Percentiles rank a stretch among this genome's conserved stretches.
Evolutionary conservation across 2,888 invertebrate genomes (phyloP).

Genomic region (Tenthredo amoena): DNA sequence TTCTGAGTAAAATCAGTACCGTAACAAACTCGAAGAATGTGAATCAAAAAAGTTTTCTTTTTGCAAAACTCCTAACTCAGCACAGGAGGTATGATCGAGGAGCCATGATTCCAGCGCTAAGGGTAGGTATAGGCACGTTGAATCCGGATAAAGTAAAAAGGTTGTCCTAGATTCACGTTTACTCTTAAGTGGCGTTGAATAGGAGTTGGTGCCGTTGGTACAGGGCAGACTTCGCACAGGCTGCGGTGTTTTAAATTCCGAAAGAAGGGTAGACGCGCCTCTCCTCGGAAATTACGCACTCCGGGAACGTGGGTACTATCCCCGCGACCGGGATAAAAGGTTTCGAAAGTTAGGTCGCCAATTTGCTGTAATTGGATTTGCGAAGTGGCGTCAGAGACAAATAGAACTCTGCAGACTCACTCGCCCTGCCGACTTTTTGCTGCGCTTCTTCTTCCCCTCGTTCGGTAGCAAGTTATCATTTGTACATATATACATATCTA

Average conservation of each 20-base stretch:
- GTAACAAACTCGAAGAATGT: neutral
- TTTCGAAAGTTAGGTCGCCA: slow-evolving; percentile 52
- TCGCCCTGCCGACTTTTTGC: neutral
- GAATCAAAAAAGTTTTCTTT: neutral
- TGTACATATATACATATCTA: neutral
- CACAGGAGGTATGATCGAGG: neutral
- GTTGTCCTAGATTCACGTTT: slow-evolving; percentile 14
- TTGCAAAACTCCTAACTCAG: neutral
- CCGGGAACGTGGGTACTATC: slow-evolving; percentile 40
- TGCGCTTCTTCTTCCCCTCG: neutral
- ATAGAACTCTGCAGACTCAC: slow-evolving; percentile 36
- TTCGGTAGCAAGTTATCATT: neutral
- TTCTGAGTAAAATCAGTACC: neutral
- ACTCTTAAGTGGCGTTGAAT: slow-evolving; percentile 15
- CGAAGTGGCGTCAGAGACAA: slow-evolving; percentile 51
- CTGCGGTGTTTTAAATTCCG: slow-evolving; percentile 43
- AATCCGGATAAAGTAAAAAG: neutral
- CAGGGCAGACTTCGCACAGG: neutral
- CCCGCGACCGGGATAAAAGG: slow-evolving; percentile 46
- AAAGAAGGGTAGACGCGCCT: slow-evolving; percentile 34
- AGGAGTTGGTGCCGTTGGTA: slow-evolving; percentile 21
- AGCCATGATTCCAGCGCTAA: neutral
- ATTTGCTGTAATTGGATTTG: slow-evolving; percentile 53
- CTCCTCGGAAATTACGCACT: slow-evolving; percentile 42
- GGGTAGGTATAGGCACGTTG: neutral